Evolutionary conservation across 2,113 vertebrate species (phyloP).

Genomic region (Macroglossus sobrinus): DNA sequence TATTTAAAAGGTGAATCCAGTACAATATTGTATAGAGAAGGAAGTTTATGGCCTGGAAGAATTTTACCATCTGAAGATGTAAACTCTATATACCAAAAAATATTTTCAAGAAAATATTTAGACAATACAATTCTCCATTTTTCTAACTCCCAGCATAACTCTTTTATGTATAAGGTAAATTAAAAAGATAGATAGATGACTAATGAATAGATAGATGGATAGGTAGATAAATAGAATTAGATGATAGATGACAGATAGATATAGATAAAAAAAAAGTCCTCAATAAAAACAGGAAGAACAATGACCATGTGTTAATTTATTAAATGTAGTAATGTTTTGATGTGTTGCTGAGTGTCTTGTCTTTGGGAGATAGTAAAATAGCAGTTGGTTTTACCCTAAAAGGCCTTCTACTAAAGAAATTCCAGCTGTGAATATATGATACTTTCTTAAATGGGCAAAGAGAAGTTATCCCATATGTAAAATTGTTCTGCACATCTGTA

Average conservation of each 20-base stretch:
- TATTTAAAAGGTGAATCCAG: background rate
- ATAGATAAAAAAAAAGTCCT: background rate
- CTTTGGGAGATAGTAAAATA: constrained; percentile 31
- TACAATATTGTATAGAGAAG: background rate
- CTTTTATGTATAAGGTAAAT: background rate
- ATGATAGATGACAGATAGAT: background rate
- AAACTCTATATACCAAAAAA: background rate
- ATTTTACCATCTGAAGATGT: background rate
- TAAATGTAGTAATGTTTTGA: constrained; percentile 22
- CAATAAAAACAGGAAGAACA: background rate
- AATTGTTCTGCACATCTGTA: constrained; percentile 21
- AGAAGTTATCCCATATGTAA: constrained; percentile 22
- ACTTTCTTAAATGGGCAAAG: constrained; percentile 3
- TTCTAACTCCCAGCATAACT: background rate
- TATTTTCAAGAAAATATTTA: background rate
- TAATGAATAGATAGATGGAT: background rate
- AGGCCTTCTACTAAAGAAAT: constrained; percentile 28
- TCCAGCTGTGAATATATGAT: constrained; percentile 32
- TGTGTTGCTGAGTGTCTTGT: background rate
- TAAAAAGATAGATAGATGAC: background rate
- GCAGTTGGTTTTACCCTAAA: constrained; percentile 30
- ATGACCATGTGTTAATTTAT: constrained; percentile 37
- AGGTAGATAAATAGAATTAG: background rate
- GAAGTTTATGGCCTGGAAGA: background rate
- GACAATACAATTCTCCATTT: background rate